A percentile compares a stretch with the other conserved stretches of the same genome.
Conservation (phyloP, 2,888 invertebrate genomes). For the Pristionchus fissidentatus region DNA sequence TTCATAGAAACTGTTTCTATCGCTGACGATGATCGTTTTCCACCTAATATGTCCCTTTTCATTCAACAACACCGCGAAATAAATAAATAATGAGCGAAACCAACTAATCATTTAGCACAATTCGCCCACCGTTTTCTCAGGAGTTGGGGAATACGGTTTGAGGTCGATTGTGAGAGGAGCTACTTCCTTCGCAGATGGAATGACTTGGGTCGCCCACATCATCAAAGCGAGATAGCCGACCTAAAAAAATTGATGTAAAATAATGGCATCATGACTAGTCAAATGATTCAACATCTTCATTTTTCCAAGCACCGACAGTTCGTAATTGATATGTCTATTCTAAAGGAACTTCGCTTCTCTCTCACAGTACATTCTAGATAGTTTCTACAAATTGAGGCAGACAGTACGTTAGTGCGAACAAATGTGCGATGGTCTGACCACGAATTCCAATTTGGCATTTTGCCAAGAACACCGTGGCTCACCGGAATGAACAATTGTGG, state of each 20-base stretch:
- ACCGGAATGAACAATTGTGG: conserved; percentile 67
- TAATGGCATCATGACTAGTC: background rate
- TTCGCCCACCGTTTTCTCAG: background rate
- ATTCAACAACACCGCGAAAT: background rate
- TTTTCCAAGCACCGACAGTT: background rate
- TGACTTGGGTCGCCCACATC: conserved; percentile 52
- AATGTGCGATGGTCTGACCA: background rate
- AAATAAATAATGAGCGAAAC: background rate
- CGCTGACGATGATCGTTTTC: too few species aligned
- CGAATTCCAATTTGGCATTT: background rate
- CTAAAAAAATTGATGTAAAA: background rate
- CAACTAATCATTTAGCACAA: too few species aligned
- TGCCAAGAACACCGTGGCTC: too few species aligned
- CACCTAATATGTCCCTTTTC: too few species aligned
- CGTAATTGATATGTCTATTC: too few species aligned
- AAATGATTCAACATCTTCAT: background rate
- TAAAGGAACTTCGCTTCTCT: too few species aligned
- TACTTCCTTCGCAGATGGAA: conserved; percentile 55
- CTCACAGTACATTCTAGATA: too few species aligned
- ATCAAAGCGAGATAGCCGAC: conserved; percentile 56
- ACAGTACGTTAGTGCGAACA: background rate
- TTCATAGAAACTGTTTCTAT: too few species aligned
- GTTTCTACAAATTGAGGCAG: background rate
- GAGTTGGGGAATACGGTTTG: conserved; percentile 41
- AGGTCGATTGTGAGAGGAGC: conserved; percentile 53